Conservation (phyloP, 2,113 vertebrate genomes). For the Aldabrachelys gigantea region DNA sequence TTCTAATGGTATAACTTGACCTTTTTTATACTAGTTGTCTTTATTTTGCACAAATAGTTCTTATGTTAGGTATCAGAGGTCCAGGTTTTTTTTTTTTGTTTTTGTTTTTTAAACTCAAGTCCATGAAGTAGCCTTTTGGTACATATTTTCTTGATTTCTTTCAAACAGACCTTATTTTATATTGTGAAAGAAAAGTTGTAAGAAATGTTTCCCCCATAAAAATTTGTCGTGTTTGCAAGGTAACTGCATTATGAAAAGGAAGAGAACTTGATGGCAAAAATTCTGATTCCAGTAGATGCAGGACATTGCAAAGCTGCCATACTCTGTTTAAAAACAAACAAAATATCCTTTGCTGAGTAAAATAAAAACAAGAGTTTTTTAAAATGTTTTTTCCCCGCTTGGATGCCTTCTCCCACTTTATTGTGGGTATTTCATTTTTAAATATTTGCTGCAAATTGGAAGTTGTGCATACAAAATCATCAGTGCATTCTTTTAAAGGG, state of each 20-base stretch:
- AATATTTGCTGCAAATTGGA: background rate
- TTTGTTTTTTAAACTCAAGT: background rate
- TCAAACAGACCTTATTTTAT: background rate
- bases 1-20: conserved; percentile 24
- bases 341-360: background rate
- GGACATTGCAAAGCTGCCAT: background rate
- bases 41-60: background rate
- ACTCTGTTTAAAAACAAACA: background rate
- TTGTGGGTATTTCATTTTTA: background rate
- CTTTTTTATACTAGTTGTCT: background rate
- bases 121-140: background rate
- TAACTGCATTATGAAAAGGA: background rate
- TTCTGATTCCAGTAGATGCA: background rate
- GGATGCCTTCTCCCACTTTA: background rate
- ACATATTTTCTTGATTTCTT: background rate
- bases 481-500: background rate
- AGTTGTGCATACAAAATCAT: background rate
- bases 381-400: background rate
- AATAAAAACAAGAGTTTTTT: background rate
- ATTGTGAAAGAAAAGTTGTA: background rate
- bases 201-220: background rate
- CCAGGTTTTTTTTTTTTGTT: background rate
- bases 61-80: background rate
- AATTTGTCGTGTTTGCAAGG: background rate
- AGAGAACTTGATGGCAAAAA: background rate